These are phyloP conservation scores for Pimephales promelas DNA, from an alignment of 2,113 vertebrate species.

Conservation along the genomic window DNA sequence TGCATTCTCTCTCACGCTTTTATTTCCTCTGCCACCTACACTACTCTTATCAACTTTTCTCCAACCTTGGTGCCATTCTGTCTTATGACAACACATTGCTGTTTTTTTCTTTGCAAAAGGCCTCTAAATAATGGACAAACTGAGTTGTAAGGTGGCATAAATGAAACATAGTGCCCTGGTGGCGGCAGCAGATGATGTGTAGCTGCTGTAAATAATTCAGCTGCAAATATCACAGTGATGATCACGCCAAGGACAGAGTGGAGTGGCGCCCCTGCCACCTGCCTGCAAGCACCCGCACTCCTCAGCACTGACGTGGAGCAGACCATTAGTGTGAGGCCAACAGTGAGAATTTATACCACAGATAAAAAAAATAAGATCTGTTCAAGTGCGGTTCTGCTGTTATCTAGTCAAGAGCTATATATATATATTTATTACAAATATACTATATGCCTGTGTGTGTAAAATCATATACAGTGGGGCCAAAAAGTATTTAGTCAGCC, in stretches of 20 bases:
- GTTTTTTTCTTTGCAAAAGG: conserved; percentile 71
- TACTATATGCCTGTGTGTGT: too few species aligned
- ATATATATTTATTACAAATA: too few species aligned
- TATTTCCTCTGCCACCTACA: conserved; percentile 62
- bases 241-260: conserved; percentile 67
- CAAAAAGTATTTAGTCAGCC: too few species aligned
- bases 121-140: conserved; percentile 85
- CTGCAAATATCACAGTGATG: conserved; percentile 70
- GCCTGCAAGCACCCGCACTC: conserved; percentile 60
- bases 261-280: conserved; percentile 66
- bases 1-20: conserved; percentile 68
- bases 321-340: conserved; percentile 44
- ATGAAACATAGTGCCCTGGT: conserved; percentile 83
- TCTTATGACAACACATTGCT: conserved; percentile 82
- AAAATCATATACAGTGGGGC: too few species aligned
- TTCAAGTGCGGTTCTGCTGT: conserved; percentile 35
- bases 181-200: conserved; percentile 66
- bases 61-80: conserved; percentile 76
- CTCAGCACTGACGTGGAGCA: conserved; percentile 42
- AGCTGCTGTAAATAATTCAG: conserved; percentile 77
- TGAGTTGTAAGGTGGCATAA: conserved; percentile 77
- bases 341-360: conserved; percentile 38
- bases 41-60: conserved; percentile 71
- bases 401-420: conserved; percentile 36
- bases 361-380: conserved; percentile 43